A percentile compares a stretch with the other conserved stretches of the same genome.
Evolutionary conservation across 1,140 invertebrate species (phyloP).

Genomic region (Hypothenemus hampei): DNA sequence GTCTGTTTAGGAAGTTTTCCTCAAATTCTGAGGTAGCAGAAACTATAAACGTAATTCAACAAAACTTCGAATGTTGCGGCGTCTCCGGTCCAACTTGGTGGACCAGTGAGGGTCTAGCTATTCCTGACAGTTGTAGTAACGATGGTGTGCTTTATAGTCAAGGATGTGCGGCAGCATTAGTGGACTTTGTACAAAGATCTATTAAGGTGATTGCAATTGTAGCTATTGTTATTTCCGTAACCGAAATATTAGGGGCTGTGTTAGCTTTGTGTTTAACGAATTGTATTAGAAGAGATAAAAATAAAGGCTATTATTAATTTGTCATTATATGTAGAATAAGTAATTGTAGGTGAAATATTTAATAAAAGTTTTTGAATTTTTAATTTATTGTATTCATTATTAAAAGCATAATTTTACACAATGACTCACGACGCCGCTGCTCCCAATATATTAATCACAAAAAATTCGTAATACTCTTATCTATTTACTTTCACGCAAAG

Average conservation of each 20-base stretch:
- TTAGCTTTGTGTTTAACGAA: constrained; percentile 13
- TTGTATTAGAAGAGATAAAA: constrained; percentile 9
- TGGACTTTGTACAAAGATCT: neutral
- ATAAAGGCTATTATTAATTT: too few relatives aligned
- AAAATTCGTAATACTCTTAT: too few relatives aligned
- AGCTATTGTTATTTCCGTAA: constrained; percentile 4
- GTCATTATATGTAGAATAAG: too few relatives aligned
- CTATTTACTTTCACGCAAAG: too few relatives aligned
- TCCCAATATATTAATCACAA: too few relatives aligned
- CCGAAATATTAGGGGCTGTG: constrained; percentile 12
- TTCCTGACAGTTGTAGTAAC: constrained; percentile 3
- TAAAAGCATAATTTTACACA: too few relatives aligned
- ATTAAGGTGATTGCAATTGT: constrained; percentile 6
- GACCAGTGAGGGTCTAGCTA: neutral
- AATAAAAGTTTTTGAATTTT: too few relatives aligned
- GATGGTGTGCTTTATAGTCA: neutral
- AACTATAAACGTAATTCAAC: constrained; percentile 4
- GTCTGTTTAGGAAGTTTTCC: neutral
- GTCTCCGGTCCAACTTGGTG: neutral
- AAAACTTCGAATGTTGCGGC: constrained; percentile 17
- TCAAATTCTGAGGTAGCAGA: neutral
- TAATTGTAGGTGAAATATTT: too few relatives aligned
- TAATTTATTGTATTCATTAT: too few relatives aligned
- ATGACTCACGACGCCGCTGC: too few relatives aligned
- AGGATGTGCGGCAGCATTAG: neutral